phyloP scores from a whole-genome alignment of 2,888 invertebrate species.

The Drosophila kambysellisi region DNA sequence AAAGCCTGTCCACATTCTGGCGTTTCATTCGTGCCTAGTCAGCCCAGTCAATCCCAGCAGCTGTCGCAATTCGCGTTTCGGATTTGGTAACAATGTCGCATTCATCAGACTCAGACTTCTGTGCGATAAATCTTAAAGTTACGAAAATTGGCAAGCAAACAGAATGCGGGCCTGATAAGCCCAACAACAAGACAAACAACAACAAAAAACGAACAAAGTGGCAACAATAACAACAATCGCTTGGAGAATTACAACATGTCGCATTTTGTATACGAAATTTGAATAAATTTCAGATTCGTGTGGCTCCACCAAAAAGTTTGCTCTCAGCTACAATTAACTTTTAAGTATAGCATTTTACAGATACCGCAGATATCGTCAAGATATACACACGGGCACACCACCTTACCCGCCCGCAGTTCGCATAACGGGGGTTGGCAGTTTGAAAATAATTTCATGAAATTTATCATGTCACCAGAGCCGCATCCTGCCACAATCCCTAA shows the following conservation, averaged over 20 bases:
- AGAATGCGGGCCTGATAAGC: conserved; percentile 65
- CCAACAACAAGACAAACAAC: conserved; percentile 44
- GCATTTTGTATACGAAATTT: conserved; percentile 71
- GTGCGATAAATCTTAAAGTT: conserved; percentile 78
- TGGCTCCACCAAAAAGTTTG: conserved; percentile 52
- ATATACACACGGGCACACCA: conserved; percentile 42
- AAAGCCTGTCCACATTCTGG: conserved; percentile 23
- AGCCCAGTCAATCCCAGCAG: conserved; percentile 47
- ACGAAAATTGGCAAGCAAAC: conserved; percentile 63
- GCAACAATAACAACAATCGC: conserved; percentile 43
- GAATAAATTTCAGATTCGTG: conserved; percentile 77
- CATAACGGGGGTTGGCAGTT: conserved; percentile 44
- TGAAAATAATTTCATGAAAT: conserved; percentile 78
- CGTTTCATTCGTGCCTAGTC: conserved; percentile 6
- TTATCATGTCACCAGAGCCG: conserved; percentile 76
- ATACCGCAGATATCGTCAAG: conserved; percentile 73
- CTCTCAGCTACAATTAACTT: conserved; percentile 80
- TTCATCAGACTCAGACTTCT: conserved; percentile 51
- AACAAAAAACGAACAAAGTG: conserved; percentile 31
- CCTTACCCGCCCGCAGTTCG: background rate
- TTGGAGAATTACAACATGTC: conserved; percentile 77
- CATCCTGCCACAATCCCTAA: conserved; percentile 2
- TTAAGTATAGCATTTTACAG: conserved; percentile 77
- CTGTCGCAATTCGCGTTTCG: conserved; percentile 76
- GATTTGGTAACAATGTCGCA: conserved; percentile 58